Conservation (phyloP, 2,888 invertebrate genomes). For the Heliconius charithonia region DNA sequence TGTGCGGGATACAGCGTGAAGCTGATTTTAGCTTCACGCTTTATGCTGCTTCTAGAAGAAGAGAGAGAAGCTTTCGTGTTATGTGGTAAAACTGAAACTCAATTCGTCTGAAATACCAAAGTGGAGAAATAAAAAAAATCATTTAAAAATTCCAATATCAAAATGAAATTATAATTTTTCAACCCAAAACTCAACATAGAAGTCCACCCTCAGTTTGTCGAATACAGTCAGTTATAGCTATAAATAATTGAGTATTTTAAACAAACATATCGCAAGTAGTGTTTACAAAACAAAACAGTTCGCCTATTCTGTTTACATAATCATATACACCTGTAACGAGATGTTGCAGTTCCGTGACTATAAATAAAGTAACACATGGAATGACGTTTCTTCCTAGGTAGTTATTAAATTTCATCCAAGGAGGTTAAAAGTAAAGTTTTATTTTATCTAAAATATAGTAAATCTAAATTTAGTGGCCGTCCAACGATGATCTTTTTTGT, state of each 20-base stretch:
- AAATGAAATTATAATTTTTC: background rate
- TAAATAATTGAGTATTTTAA: conserved; percentile 21
- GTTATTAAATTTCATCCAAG: background rate
- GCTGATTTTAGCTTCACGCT: background rate
- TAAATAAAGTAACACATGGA: conserved; percentile 49
- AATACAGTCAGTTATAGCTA: conserved; percentile 15
- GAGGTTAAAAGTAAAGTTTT: background rate
- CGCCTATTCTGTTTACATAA: conserved; percentile 36
- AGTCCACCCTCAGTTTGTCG: background rate
- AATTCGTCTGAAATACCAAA: too few species aligned
- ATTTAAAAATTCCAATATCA: background rate
- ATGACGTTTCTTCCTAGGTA: background rate
- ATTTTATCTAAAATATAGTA: too few species aligned
- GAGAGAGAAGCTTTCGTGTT: too few species aligned
- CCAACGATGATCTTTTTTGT: too few species aligned
- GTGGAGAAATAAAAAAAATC: too few species aligned
- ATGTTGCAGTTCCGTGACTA: conserved; percentile 51
- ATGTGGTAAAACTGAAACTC: too few species aligned
- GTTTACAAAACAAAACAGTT: conserved; percentile 45
- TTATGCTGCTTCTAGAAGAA: background rate
- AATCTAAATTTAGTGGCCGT: too few species aligned
- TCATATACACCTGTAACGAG: conserved; percentile 42
- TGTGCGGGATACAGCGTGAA: too few species aligned
- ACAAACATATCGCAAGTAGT: conserved; percentile 36
- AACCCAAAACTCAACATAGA: background rate